Evolutionary conservation across 2,888 invertebrate genomes (phyloP).

Genomic region (Idaea straminata): DNA sequence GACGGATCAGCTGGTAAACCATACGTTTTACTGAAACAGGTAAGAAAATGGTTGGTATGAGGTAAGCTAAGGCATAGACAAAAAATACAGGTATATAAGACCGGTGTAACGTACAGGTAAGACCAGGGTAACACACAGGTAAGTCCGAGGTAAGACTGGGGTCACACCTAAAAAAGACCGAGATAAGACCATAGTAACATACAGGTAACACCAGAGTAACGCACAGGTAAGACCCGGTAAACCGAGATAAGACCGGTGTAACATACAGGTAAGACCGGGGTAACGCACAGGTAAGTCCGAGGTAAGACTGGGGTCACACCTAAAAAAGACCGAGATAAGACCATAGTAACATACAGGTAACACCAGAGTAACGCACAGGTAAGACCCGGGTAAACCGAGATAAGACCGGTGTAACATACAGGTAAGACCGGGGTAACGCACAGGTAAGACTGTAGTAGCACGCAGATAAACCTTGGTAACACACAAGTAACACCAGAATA

Average conservation of each 20-base stretch:
- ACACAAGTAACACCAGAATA: not conserved
- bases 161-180: not conserved
- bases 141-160: no score
- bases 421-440: not conserved
- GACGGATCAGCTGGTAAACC: conserved; percentile 84
- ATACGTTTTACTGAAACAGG: conserved; percentile 55
- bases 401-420: not conserved
- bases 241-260: no score
- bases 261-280: not conserved
- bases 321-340: not conserved
- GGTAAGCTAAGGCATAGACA: not conserved
- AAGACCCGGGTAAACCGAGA: not conserved
- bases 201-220: not conserved
- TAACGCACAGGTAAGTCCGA: not conserved
- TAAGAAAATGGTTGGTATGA: not conserved
- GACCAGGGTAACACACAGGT: not conserved
- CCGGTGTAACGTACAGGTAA: not conserved
- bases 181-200: not conserved
- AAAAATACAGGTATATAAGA: not conserved
- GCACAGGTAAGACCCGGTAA: no score
- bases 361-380: no score
- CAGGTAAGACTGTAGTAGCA: not conserved
- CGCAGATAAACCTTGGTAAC: not conserved
- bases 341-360: not conserved
- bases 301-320: no score